Percentiles rank a stretch among this genome's conserved stretches.
phyloP scores from a whole-genome alignment of 2,113 vertebrate genomes.

The Garra rufa region DNA sequence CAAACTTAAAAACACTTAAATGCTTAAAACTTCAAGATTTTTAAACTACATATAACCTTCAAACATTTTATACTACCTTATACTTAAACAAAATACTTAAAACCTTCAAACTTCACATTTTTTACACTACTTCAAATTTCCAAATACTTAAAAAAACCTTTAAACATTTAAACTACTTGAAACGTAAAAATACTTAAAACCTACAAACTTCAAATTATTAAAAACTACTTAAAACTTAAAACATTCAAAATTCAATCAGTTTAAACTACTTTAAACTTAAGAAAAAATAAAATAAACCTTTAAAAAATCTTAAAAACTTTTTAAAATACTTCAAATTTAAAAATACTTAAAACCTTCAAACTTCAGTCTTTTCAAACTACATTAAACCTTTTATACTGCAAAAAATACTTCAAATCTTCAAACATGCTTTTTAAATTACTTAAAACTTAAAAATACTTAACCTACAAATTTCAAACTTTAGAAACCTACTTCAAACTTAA shows the following conservation, averaged over 20 bases:
- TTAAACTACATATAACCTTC: too few species aligned
- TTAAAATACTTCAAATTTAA: too few species aligned
- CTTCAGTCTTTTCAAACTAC: too few species aligned
- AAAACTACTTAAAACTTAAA: not conserved
- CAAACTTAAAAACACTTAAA: too few species aligned
- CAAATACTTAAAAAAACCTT: not conserved
- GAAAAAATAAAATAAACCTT: too few species aligned
- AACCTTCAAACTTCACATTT: not conserved
- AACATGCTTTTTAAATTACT: not conserved
- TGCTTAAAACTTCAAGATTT: too few species aligned
- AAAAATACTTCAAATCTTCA: not conserved
- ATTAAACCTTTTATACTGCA: too few species aligned
- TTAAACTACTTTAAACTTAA: not conserved
- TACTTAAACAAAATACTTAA: not conserved
- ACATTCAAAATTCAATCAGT: too few species aligned
- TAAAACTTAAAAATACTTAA: not conserved
- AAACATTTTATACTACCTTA: too few species aligned
- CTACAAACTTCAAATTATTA: not conserved
- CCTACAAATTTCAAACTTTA: too few species aligned
- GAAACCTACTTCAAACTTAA: not conserved
- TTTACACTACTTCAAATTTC: not conserved
- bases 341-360: too few species aligned
- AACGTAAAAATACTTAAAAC: not conserved
- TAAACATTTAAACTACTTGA: not conserved
- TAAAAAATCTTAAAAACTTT: too few species aligned